A percentile compares a stretch with the other conserved stretches of the same genome.
These are phyloP conservation scores for Poliocrania exsul DNA, from an alignment of 2,797 vertebrate species.

Conservation along the genomic window DNA sequence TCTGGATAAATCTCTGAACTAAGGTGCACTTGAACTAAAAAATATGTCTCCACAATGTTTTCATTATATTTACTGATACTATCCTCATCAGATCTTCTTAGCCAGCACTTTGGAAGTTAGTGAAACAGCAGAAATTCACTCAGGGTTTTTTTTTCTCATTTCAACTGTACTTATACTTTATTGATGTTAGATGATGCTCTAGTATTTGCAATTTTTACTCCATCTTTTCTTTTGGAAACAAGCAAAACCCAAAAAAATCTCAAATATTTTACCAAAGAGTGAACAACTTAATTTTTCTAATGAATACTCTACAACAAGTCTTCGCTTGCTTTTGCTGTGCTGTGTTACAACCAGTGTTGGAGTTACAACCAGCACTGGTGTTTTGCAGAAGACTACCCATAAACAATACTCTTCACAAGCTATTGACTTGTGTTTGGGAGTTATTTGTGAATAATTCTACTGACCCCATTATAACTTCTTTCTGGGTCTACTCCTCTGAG, in stretches of 20 bases:
- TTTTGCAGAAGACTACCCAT: neutral
- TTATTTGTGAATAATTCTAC: neutral
- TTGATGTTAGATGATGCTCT: neutral
- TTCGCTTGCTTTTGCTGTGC: neutral
- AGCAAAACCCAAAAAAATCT: rapidly evolving
- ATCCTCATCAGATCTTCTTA: neutral
- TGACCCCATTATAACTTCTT: neutral
- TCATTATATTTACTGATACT: neutral
- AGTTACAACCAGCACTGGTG: neutral
- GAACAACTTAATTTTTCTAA: neutral
- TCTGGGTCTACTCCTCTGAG: neutral
- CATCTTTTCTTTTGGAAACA: neutral
- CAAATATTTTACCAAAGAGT: neutral
- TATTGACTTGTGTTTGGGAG: neutral
- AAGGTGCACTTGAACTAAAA: neutral
- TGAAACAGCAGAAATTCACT: neutral
- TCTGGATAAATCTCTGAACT: neutral
- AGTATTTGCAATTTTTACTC: neutral
- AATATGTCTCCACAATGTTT: neutral
- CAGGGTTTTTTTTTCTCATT: neutral
- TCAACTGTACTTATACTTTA: neutral
- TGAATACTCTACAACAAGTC: neutral
- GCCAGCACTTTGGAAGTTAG: neutral
- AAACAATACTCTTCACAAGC: neutral
- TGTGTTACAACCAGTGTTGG: rapidly evolving